Base-by-base conservation (phyloP, 2,888 invertebrate species). In the Drosophila melanocephala region DNA sequence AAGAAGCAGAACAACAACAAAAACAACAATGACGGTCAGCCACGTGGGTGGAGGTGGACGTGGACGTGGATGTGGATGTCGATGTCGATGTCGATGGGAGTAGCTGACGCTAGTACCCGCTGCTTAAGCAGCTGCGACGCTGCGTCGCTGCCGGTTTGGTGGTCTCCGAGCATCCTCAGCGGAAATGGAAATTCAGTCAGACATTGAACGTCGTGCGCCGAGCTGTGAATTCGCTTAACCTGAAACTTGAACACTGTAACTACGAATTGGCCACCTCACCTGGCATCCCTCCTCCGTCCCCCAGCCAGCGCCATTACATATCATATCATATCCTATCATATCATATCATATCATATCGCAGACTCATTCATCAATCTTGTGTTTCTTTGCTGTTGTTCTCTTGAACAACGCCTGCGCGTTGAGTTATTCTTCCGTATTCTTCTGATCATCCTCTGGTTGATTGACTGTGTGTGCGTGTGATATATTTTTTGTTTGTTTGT, bases 151-250 rank as follows among this genome's bases (percentile, higher is more conserved):
- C 50, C 35, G 37, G 2, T 37, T 37, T 65, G 66, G 47, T 68
- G 76, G 76, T 73, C 77, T 70, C 42, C 52, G 83, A 78, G 86
- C 79, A 81, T 87, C 84, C 82, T 76, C 80, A 72, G 69, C 87
- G 84, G 83, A 82, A 87, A 85, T 80, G 78, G 72, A 80, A 85
- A 72, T 85, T 87, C 82, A 87, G 87, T 88, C 82, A 84, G 80
- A 77, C 59, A 82, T 55, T 72, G 87, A 81, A 85, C 87, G 87
- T 75, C 73, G 86, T 76, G 80, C 82, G 70, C 56, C 71, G 72
- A 79, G 77, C 79, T 82, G 77, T 80, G 67, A 75, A 78, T 70
- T 62, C 69, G 80, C 66, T 68, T 56, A 65, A 65, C 19, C 44
- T 37, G 42, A 55, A 47, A 71, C 33, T 56, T 42, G 37, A 39